A percentile compares a stretch with the other conserved stretches of the same genome.
These are phyloP conservation scores for Stenodera caucasica DNA, from an alignment of 2,888 invertebrate species.

Conservation along the genomic window DNA sequence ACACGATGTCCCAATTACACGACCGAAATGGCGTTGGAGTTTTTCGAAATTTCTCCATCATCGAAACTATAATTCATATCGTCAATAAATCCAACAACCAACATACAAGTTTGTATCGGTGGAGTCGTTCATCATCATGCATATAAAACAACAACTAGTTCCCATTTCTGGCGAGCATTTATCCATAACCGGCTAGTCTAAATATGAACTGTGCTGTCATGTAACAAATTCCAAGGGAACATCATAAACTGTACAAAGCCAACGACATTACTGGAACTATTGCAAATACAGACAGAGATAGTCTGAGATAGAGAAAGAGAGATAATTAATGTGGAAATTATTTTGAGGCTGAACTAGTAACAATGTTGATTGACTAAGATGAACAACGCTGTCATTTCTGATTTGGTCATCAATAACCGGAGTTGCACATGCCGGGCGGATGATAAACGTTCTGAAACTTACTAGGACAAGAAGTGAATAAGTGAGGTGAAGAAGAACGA, in stretches of 20 bases:
- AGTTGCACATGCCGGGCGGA: slow-evolving; percentile 47
- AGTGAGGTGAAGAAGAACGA: slow-evolving; percentile 40
- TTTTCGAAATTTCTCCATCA: too few species aligned
- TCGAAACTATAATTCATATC: too few species aligned
- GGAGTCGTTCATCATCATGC: slow-evolving; percentile 26
- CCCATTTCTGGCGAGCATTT: slow-evolving; percentile 34
- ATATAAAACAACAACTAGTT: slow-evolving; percentile 14
- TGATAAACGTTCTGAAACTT: slow-evolving; percentile 51
- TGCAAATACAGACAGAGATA: not conserved
- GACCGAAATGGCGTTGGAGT: too few species aligned
- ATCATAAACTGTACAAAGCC: slow-evolving; percentile 6
- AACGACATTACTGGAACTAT: not conserved
- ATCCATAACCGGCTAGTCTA: slow-evolving; percentile 20
- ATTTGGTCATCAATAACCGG: slow-evolving; percentile 54
- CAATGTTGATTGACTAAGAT: slow-evolving; percentile 51
- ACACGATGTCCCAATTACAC: too few species aligned
- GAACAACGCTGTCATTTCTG: slow-evolving; percentile 54
- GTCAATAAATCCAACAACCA: not conserved
- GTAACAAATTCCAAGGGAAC: slow-evolving; percentile 10
- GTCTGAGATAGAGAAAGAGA: too few species aligned
- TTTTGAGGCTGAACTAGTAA: slow-evolving; percentile 34
- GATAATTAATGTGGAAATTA: slow-evolving; percentile 47
- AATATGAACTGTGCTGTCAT: slow-evolving; percentile 14
- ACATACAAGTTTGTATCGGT: not conserved
- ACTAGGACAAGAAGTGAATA: slow-evolving; percentile 42